Base-by-base conservation (phyloP, 2,888 invertebrate genomes). In the Allophyes oxyacanthae region DNA sequence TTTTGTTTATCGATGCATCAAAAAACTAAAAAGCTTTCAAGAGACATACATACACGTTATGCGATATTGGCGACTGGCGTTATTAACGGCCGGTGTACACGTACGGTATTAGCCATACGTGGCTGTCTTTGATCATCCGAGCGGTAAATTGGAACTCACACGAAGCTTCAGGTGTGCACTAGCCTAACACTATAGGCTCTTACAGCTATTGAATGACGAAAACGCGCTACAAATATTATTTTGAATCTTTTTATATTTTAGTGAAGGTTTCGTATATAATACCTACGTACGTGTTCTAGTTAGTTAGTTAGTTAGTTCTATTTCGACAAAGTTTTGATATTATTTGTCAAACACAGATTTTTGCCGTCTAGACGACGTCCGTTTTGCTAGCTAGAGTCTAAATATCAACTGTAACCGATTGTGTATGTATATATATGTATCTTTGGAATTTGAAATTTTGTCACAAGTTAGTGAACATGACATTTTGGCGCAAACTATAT, bases 71-170 rank as follows among this genome's bases (percentile, higher is more conserved):
- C 36, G 41, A 38, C 37, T 48, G 38, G 25, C 46, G 46, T 40
- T 63, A 72, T 57, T 64, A 68, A 45, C 62, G 62, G 61, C 54
- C 59, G 46, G 58, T 30, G 43, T 60, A 64, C 73, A 68, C 68
- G 71, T 77, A 43, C 48, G 49, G 60, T 63, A 71, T 64, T 59
- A 54, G 44, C 62, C 56, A 66, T 72, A 73, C 65, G 49, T 48
- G 64, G 52, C 50, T 56, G 69, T 74, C 92, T 92, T 92, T 92
- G 92, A 92, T 92, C 91, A 75, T 44, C 75, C 79, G 81, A 79
- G 83, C 89, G 92, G 83, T 68, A 88, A 93, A 92, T 93, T 91
- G 87, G 84, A 82, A 82, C 81, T 64, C 83, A 79, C 81, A 71
- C 77, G 72, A 79, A 72, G 74, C 77, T 76, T 84, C 82, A 81